A percentile compares a stretch with the other conserved stretches of the same genome.
Evolutionary conservation across 2,888 invertebrate species (phyloP).

Genomic region (Dynastes tityus): DNA sequence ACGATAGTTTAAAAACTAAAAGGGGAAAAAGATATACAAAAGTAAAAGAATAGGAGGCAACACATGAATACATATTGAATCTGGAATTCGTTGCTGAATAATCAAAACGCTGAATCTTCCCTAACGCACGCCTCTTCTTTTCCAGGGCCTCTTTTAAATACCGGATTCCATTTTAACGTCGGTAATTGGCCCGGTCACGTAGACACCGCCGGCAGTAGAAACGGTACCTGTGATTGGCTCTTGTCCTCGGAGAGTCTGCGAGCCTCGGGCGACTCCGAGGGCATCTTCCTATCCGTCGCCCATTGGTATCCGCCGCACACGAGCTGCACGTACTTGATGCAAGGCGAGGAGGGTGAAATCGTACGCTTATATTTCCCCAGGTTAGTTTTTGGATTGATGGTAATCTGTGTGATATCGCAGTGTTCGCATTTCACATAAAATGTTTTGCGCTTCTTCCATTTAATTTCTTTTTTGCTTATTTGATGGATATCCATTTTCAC

Average conservation of each 20-base stretch:
- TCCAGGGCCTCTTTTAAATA: conserved; percentile 88
- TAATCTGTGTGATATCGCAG: neutral
- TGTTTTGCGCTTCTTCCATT: too few relatives aligned
- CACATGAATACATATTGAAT: neutral
- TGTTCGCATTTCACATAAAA: neutral
- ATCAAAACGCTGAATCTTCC: neutral
- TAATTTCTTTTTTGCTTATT: too few relatives aligned
- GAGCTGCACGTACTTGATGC: conserved; percentile 91
- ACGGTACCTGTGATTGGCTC: conserved; percentile 92
- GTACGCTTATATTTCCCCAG: conserved; percentile 92
- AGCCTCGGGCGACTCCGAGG: conserved; percentile 86
- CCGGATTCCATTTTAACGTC: conserved; percentile 95
- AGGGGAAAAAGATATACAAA: too few relatives aligned
- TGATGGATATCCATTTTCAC: too few relatives aligned
- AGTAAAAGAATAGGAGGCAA: too few relatives aligned
- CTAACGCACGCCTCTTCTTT: conserved; percentile 20
- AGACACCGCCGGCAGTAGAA: conserved; percentile 89
- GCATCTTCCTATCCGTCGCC: conserved; percentile 91
- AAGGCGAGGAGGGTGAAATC: conserved; percentile 89
- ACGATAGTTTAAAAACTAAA: too few relatives aligned
- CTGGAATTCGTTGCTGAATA: neutral
- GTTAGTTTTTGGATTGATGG: conserved; percentile 69
- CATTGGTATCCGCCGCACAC: conserved; percentile 97
- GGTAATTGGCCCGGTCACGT: conserved; percentile 96
- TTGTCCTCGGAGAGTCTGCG: conserved; percentile 86